Percentiles rank a stretch among this genome's conserved stretches.
Conservation (phyloP, 2,797 vertebrate species). For the Huso huso region DNA sequence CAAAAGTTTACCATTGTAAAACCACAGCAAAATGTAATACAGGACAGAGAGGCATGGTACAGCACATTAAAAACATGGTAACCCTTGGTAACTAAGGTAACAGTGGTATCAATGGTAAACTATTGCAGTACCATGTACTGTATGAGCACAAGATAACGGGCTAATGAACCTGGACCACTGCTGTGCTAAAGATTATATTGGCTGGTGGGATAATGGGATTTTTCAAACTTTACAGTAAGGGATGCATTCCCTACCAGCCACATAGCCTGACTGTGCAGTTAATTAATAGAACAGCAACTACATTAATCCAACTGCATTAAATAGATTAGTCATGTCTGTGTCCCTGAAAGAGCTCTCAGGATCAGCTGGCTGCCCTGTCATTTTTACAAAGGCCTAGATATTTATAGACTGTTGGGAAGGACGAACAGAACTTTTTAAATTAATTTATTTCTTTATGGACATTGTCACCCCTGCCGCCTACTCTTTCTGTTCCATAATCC, state of each 20-base stretch:
- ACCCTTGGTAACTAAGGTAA: no score
- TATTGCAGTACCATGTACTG: no score
- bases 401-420: slow-evolving; percentile 3
- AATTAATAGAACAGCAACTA: background rate
- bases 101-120: no score
- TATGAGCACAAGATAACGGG: no score
- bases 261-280: background rate
- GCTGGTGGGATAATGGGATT: no score
- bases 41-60: no score
- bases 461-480: background rate
- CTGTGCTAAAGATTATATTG: no score
- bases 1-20: no score
- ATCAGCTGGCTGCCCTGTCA: background rate
- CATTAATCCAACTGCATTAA: background rate
- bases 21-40: no score
- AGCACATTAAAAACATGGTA: no score
- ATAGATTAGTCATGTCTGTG: background rate
- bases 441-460: slow-evolving; percentile 6
- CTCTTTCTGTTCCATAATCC: background rate
- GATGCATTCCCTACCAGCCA: background rate
- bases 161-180: no score
- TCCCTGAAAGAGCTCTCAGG: background rate
- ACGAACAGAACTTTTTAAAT: slow-evolving; percentile 3
- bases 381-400: background rate
- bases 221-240: no score